Base-by-base conservation (phyloP, 2,797 vertebrate genomes). In the Acropternis orthonyx region DNA sequence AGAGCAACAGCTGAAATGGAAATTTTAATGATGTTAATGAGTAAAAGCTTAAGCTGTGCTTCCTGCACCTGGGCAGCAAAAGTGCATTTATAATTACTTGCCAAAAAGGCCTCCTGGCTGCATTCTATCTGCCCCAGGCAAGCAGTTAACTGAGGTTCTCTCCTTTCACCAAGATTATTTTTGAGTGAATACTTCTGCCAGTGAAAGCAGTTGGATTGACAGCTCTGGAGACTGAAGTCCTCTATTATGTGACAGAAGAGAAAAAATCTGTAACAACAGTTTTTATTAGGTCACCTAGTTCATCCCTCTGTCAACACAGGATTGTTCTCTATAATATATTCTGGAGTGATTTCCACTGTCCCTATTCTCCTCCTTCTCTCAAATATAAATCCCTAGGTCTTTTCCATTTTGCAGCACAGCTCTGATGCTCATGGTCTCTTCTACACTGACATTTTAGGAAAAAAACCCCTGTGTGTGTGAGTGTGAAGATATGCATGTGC, bases 1-100 rank as follows among this genome's bases (percentile, higher is more conserved):
- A 96, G 87, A 95, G 77, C 7, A 12, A 92, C 52, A 89, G 93
- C 95, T 95, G 87, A 94, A 95, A 95, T 89, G 77, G 89, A 96
- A 96, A 95, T 95, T 97, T 92, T 96, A 97, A 97, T 94, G 93
- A 95, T 90, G 94, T 92, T 96, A 97, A 97, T 96, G 92, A 97
- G 85, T 80, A 91, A 93, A 95, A 97, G 89, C 88, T 89, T 96
- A 93, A 96, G 84, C 69, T 94, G 52, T 75, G 66, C 89, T 94
- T 94, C 59, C 82, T 97, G 88, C 91, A 96, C 92, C 95, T 90
- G 93, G 94, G 67, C 79, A 96, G 91, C 71, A 92, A 94, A 97
- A 97, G 94, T 90, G 86, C 89, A 85, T 96, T 91, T 79, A 95
- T 96, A 97, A 97, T 97, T 95, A 93, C 78, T 96, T 90, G 81